A percentile compares a stretch with the other conserved stretches of the same genome.
Conservation (phyloP, 2,113 vertebrate species). For the Micronycteris hirsuta region DNA sequence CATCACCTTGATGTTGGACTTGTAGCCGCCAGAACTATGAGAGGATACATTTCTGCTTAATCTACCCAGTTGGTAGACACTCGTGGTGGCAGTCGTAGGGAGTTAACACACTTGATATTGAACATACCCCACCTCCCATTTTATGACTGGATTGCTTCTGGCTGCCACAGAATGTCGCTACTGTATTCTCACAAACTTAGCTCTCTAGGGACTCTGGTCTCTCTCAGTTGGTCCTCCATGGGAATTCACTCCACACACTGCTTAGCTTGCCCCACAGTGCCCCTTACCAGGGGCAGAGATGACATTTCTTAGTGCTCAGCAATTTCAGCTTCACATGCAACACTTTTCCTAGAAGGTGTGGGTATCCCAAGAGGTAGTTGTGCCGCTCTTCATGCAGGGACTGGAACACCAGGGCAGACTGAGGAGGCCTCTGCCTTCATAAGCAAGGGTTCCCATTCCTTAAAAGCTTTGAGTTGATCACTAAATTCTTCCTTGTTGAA, state of each 20-base stretch:
- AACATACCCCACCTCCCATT: background rate
- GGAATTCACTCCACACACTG: accelerated
- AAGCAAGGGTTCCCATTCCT: background rate
- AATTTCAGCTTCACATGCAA: background rate
- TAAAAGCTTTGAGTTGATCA: background rate
- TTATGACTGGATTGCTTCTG: background rate
- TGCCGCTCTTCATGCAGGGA: background rate
- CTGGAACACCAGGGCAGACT: background rate
- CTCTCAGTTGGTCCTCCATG: accelerated
- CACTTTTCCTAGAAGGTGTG: background rate
- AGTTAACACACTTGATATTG: accelerated
- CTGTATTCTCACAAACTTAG: background rate
- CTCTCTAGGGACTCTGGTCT: background rate
- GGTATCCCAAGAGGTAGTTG: background rate
- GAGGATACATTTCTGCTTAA: background rate
- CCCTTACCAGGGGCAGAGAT: background rate
- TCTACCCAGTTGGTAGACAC: background rate
- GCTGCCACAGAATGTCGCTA: background rate
- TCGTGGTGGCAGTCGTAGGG: background rate
- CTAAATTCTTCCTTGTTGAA: background rate
- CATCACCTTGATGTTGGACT: background rate
- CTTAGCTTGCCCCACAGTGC: background rate
- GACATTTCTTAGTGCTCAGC: background rate
- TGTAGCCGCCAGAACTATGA: background rate
- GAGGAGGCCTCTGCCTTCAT: accelerated